Evolutionary conservation across 2,888 invertebrate species (phyloP), one percentile per base, ranked within the genome.

Genomic region (Eucriotettix oculatus): DNA sequence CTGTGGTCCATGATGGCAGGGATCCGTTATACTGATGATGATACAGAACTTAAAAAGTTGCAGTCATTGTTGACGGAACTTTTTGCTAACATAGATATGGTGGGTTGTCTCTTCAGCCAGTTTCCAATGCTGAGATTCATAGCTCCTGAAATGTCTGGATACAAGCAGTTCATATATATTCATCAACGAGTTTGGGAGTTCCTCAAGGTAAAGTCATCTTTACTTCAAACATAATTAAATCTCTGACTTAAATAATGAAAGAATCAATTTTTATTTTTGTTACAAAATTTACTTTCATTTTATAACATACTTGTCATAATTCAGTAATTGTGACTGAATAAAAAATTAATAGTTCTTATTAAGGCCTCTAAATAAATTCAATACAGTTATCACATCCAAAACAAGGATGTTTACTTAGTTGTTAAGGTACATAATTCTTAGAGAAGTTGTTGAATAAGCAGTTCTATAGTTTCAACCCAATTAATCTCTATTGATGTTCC

Each of bases 1-100:
- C 71, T 90, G 0, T 91, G 90, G 90, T 81, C 81, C 57, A 87
- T 91, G 87, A 80, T 90, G 79, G 86, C 90, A 9, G 86, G 89
- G 1, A 80, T 60, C 42, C 61, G 52, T 42, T 58, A 59, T 42
- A 80, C 80, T 58, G 79, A 82, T 0, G 84, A 82, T 43, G 87
- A 90, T 65, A 75, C 80, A 42, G 82, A 86, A 67, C 77, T 90
- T 70, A 78, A 79, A 63, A 74, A 81, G 16, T 74, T 90, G 0
- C 84, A 89, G 71, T 75, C 73, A 41, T 78, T 89, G 63, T 74
- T 90, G 54, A 82, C 82, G 40, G 84, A 86, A 65, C 74, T 90
- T 10, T 83, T 90, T 64, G 79, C 81, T 52, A 83, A 84, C 29
- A 78, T 90, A 7, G 89, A 90, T 65, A 90, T 90, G 88, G 84